Evolutionary conservation across 2,888 invertebrate genomes (phyloP).

Genomic region (Cheilosia impressa): DNA sequence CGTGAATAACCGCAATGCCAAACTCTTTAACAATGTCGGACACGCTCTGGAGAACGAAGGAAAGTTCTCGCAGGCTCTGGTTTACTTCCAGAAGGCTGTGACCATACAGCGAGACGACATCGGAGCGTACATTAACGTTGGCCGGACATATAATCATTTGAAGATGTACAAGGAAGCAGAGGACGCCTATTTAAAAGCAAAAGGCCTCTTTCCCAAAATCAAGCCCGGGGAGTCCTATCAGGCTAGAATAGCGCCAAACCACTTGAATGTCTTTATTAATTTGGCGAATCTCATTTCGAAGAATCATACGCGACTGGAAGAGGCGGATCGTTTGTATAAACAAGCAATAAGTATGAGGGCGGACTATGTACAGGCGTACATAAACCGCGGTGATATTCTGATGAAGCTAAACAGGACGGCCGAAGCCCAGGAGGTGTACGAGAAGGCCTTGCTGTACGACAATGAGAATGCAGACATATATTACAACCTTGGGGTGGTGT

Average conservation of each 20-base stretch:
- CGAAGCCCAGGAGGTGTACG: slow-evolving; percentile 97
- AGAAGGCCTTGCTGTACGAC: slow-evolving; percentile 95
- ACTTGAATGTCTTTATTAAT: slow-evolving; percentile 97
- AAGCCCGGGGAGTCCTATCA: slow-evolving; percentile 97
- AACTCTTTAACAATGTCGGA: slow-evolving; percentile 98
- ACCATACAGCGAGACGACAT: slow-evolving; percentile 97
- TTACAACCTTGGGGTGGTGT: slow-evolving; percentile 97
- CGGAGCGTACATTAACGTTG: slow-evolving; percentile 98
- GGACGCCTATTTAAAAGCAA: slow-evolving; percentile 95
- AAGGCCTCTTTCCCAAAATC: slow-evolving; percentile 94
- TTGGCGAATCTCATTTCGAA: slow-evolving; percentile 97
- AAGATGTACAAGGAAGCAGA: slow-evolving; percentile 95
- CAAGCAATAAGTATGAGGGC: slow-evolving; percentile 99
- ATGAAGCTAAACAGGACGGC: slow-evolving; percentile 96
- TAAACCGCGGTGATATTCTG: slow-evolving; percentile 97
- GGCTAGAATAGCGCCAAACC: slow-evolving; percentile 97
- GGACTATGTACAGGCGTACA: slow-evolving; percentile 95
- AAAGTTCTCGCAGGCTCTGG: slow-evolving; percentile 90
- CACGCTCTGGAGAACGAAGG: slow-evolving; percentile 94
- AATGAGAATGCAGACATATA: slow-evolving; percentile 97
- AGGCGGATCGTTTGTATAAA: slow-evolving; percentile 96
- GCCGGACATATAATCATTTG: slow-evolving; percentile 96
- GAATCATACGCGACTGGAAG: slow-evolving; percentile 94
- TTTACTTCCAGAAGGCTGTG: slow-evolving; percentile 96
- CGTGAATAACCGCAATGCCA: slow-evolving; percentile 94